A percentile compares a stretch with the other conserved stretches of the same genome.
Conservation (phyloP, 2,888 invertebrate genomes). For the Unio delphinus region DNA sequence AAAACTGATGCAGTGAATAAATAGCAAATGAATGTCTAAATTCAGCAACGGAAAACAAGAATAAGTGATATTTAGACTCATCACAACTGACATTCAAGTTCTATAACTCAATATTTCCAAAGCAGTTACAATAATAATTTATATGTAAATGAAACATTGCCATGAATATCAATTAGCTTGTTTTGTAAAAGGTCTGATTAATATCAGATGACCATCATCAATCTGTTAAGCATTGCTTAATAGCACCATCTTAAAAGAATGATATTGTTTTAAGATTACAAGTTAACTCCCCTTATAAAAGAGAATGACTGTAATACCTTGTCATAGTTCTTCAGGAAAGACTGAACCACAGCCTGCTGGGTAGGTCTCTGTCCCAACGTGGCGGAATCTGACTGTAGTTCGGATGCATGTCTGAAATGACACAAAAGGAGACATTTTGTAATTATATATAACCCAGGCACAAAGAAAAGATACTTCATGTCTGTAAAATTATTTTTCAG, state of each 20-base stretch:
- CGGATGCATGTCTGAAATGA: slow-evolving; percentile 61
- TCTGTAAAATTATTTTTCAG: too few species aligned
- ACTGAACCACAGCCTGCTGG: slow-evolving; percentile 70
- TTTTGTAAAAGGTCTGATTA: too few species aligned
- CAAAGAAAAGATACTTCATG: too few species aligned
- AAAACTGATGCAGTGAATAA: neutral
- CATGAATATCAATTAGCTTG: too few species aligned
- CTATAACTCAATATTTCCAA: neutral
- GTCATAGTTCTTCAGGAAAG: slow-evolving; percentile 71
- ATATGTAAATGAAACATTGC: too few species aligned
- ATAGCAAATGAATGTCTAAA: neutral
- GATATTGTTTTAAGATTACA: too few species aligned
- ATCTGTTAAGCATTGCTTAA: too few species aligned
- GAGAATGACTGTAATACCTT: slow-evolving; percentile 48
- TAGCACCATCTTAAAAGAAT: too few species aligned
- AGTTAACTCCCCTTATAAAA: neutral
- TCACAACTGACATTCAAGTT: neutral
- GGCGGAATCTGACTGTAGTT: slow-evolving; percentile 53
- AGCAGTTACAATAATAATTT: too few species aligned
- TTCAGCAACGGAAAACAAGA: neutral
- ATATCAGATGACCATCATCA: too few species aligned
- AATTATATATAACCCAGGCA: too few species aligned
- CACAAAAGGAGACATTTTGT: neutral
- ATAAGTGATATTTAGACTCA: neutral
- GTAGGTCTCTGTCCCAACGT: slow-evolving; percentile 65